A percentile compares a stretch with the other conserved stretches of the same genome.
Evolutionary conservation across 2,113 vertebrate genomes (phyloP).

Genomic region (Atlantisia rogersi): DNA sequence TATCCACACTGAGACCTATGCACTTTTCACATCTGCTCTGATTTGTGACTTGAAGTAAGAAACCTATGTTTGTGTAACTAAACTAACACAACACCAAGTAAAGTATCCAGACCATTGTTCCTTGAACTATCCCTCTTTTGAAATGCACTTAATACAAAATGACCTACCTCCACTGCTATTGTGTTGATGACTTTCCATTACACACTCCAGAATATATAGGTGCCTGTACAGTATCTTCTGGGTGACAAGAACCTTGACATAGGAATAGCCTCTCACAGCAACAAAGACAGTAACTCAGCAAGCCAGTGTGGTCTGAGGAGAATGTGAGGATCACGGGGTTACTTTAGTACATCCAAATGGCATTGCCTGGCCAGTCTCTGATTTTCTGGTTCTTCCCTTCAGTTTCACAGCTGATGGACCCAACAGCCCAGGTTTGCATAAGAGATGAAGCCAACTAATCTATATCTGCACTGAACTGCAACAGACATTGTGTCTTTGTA

Average conservation of each 20-base stretch:
- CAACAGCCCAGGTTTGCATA: background rate
- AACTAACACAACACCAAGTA: background rate
- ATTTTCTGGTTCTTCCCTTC: background rate
- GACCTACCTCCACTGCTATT: background rate
- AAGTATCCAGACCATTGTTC: background rate
- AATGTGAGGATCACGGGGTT: background rate
- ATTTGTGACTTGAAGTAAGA: background rate
- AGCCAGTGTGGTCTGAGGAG: background rate
- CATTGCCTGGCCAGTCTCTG: background rate
- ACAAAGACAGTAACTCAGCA: background rate
- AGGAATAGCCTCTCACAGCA: no score
- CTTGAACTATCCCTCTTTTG: background rate
- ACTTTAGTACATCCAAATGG: background rate
- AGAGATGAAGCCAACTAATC: background rate
- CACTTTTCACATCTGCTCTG: background rate
- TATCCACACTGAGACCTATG: background rate
- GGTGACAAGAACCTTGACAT: no score
- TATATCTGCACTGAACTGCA: background rate
- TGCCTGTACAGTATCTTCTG: background rate
- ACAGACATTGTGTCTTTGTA: background rate
- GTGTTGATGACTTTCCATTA: background rate
- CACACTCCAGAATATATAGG: background rate
- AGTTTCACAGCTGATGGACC: background rate
- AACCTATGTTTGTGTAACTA: background rate
- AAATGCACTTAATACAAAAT: background rate